Evolutionary conservation across 2,113 vertebrate genomes (phyloP), one percentile per base, ranked within the genome.

Genomic region (Sapajus apella): DNA sequence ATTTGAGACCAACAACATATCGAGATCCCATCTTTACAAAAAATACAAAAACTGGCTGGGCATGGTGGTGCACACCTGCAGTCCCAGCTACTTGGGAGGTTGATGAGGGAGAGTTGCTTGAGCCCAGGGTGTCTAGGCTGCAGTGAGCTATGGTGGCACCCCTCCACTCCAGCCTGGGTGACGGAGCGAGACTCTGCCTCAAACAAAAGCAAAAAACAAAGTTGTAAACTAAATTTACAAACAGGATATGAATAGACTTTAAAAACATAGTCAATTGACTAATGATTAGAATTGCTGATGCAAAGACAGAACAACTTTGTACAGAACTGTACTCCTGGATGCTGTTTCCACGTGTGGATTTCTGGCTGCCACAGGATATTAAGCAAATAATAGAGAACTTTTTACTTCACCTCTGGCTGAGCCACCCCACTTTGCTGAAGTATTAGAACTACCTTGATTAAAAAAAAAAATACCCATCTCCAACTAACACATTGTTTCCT

Each of bases 361-460:
- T 99, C 98, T 99, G 99, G 99, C 92, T 99, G 97, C 97, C 99
- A 93, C 99, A 99, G 97, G 98, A 99, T 37, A 99, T 99, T 84
- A 94, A 99, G 77, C 98, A 99, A 64, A 99, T 99, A 97, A 98
- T 99, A 97, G 99, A 99, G 99, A 99, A 99, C 94, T 98, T 99
- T 99, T 99, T 96, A 99, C 99, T 0, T 99, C 99, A 0, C 99
- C 99, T 14, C 92, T 98, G 97, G 99, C 99, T 3, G 99, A 99
- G 96, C 99, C 99, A 0, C 99, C 99, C 0, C 99, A 99, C 97
- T 99, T 99, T 75, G 99, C 99, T 92, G 98, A 99, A 99, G 99
- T 97, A 99, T 99, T 64, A 99, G 99, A 98, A 98, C 99, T 80
- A 99, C 99, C 23, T 98, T 99, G 92, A 98, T 97, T 98, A 99